These are phyloP conservation scores for Bhutanitis thaidina DNA, from an alignment of 2,888 invertebrate genomes.

Conservation along the genomic window DNA sequence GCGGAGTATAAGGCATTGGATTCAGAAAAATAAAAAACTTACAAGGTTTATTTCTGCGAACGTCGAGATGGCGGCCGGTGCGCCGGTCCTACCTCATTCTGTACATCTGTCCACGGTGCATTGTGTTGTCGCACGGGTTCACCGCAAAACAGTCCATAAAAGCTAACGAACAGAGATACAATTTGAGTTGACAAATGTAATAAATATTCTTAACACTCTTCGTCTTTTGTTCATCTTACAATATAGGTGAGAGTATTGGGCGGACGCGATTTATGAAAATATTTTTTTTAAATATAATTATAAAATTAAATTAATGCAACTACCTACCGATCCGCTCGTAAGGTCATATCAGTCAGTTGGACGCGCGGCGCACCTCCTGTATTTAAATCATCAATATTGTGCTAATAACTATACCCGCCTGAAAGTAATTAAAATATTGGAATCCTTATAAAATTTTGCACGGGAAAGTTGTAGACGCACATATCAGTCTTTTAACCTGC, in stretches of 20 bases:
- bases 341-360: too few species aligned
- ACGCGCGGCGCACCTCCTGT: too few species aligned
- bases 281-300: background rate
- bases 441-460: too few species aligned
- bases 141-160: background rate
- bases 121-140: slow-evolving; percentile 1
- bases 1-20: slow-evolving; percentile 44
- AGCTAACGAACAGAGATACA: background rate
- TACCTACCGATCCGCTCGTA: too few species aligned
- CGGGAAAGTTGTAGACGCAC: too few species aligned
- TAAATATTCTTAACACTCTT: slow-evolving; percentile 12
- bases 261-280: slow-evolving; percentile 4
- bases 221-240: slow-evolving; percentile 15
- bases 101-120: slow-evolving; percentile 31
- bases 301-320: too few species aligned
- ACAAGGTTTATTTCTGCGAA: slow-evolving; percentile 42
- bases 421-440: too few species aligned
- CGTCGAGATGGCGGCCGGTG: slow-evolving; percentile 26
- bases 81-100: slow-evolving; percentile 28
- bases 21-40: slow-evolving; percentile 31
- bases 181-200: background rate
- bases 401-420: too few species aligned
- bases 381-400: too few species aligned
- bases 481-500: too few species aligned
- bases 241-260: slow-evolving; percentile 11